phyloP scores from a whole-genome alignment of 2,797 vertebrate species.

The Phylloscopus collybita region DNA sequence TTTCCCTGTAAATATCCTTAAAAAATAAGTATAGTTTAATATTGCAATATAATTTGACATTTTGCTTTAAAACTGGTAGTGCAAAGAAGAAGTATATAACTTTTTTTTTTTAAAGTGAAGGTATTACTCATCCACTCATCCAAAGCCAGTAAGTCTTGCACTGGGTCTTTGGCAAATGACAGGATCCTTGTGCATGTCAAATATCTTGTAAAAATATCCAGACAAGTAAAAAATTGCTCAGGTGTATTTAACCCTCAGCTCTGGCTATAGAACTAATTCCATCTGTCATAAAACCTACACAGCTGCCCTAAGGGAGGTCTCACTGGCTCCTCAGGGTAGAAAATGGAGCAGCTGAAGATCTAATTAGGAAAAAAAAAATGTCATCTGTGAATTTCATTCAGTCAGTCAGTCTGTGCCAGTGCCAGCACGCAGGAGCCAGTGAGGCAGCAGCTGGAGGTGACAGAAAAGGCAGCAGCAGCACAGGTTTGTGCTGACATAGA shows the following conservation, averaged over 20 bases:
- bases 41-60: neutral
- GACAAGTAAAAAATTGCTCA: neutral
- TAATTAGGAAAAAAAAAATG: neutral
- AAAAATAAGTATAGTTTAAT: neutral
- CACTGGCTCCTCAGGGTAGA: neutral
- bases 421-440: neutral
- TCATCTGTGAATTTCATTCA: neutral
- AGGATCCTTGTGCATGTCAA: neutral
- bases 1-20: neutral
- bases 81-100: neutral
- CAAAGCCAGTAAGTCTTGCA: neutral
- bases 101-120: neutral
- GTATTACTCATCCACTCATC: neutral
- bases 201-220: neutral
- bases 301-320: neutral
- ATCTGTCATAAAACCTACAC: neutral
- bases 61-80: neutral
- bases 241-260: neutral
- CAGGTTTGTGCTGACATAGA: constrained; percentile 1
- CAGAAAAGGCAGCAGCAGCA: neutral
- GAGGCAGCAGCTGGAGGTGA: neutral
- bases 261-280: neutral
- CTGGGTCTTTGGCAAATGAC: neutral
- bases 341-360: neutral
- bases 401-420: neutral